A percentile compares a stretch with the other conserved stretches of the same genome.
Evolutionary conservation across 2,888 invertebrate genomes (phyloP).

Genomic region (Biston stratarius): DNA sequence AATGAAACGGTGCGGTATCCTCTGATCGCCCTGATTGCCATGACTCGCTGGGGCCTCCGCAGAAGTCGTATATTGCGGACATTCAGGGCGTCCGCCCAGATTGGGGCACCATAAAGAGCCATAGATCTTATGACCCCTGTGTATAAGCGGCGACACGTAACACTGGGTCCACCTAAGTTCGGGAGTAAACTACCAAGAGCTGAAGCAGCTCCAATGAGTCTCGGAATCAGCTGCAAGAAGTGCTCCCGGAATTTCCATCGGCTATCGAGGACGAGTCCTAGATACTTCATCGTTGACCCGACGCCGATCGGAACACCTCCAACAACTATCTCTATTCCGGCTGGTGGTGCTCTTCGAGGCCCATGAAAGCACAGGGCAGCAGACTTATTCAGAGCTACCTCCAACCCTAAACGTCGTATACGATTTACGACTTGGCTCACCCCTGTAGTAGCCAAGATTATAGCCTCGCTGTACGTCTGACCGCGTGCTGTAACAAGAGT

Average conservation of each 20-base stretch:
- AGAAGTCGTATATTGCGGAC: background rate
- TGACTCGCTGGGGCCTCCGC: too few relatives aligned
- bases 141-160: background rate
- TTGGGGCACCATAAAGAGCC: constrained; percentile 25
- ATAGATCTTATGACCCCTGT: background rate
- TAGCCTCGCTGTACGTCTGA: background rate
- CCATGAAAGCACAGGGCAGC: background rate
- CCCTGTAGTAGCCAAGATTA: background rate
- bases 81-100: constrained; percentile 29
- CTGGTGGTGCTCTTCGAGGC: background rate
- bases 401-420: constrained; percentile 4
- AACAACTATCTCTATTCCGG: background rate
- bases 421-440: background rate
- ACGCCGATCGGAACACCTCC: too few relatives aligned
- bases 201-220: constrained; percentile 1
- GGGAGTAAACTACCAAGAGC: background rate
- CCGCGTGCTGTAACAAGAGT: constrained; percentile 14
- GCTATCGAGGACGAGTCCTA: constrained; percentile 12
- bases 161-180: background rate
- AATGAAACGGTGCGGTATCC: constrained; percentile 20
- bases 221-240: background rate
- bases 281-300: too few relatives aligned
- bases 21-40: constrained; percentile 19
- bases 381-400: constrained; percentile 19
- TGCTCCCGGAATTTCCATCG: constrained; percentile 26